Evolutionary conservation across 2,797 vertebrate species (phyloP), one percentile per base, ranked within the genome.

Genomic region (Sebastes kiyomatsui): DNA sequence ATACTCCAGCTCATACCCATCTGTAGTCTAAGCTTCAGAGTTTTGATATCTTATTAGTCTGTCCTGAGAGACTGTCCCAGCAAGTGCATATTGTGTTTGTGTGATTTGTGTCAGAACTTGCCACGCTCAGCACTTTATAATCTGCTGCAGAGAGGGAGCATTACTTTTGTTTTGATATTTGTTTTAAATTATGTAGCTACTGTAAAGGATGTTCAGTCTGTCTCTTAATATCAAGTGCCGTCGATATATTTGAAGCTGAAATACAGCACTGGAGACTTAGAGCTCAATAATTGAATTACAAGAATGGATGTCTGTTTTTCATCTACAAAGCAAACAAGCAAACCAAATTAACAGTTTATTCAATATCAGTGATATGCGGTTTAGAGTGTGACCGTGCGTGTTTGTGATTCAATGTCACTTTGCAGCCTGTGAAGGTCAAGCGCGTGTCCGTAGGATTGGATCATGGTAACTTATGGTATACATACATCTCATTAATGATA

Each of bases 391-490:
- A 60, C 7, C n/a, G 49, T 62, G 28, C 22, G 42, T 54, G 28
- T 2, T 25, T 82, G 22, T 68, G 23, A 33, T 35, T 72, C 13
- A 20, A 1, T 72, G 67, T 65, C 58, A 58, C 49, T 60, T 35
- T 72, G 55, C 42, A 35, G 46, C 49, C 62, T 75, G 23, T 67
- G 59, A 90, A 88, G 78, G 84, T 83, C 77, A 85, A 61, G 27
- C 55, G 55, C 25, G 11, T 60, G 32, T 84, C 75, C 20, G 1
- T 61, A 23, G 78, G 54, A 87, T 84, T 83, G 79, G 33, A 83
- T 81, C 49, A 69, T 33, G n/a, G 13, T 23, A 62, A 32, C 30
- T 60, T 13, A 76, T 76, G 58, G 25, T 55, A 23, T 70, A 75
- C 56, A 70, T 77, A 68, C 27, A 76, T 83, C 70, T 78, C 67